Percentiles rank a stretch among this genome's conserved stretches.
Conservation (phyloP, 1,140 invertebrate species). For the Drosophila saltans region DNA sequence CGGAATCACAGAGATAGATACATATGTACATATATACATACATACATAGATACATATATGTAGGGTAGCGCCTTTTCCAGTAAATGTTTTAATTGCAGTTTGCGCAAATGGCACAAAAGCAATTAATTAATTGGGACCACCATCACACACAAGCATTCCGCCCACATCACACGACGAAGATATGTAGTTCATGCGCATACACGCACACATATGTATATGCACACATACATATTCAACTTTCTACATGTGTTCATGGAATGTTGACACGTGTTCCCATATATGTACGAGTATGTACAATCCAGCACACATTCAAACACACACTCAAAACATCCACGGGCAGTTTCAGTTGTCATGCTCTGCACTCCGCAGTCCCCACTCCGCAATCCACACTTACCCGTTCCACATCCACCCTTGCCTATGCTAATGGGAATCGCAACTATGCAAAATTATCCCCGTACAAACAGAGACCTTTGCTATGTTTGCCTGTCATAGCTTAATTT, state of each 20-base stretch:
- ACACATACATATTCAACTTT: conserved; percentile 45
- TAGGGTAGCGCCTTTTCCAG: conserved; percentile 50
- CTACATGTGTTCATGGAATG: conserved; percentile 80
- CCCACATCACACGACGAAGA: conserved; percentile 49
- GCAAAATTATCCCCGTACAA: conserved; percentile 25
- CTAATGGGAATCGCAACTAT: conserved; percentile 59
- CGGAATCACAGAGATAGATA: conserved; percentile 52
- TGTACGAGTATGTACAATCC: conserved; percentile 50
- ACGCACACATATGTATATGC: conserved; percentile 6
- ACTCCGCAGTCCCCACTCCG: background rate
- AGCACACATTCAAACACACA: conserved; percentile 37
- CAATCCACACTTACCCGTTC: background rate
- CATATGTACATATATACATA: conserved; percentile 32
- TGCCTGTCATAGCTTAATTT: conserved; percentile 6
- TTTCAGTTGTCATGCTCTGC: conserved; percentile 56
- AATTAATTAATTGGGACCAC: conserved; percentile 77
- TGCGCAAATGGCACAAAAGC: conserved; percentile 72
- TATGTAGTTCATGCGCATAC: conserved; percentile 34
- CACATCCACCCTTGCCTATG: conserved; percentile 11
- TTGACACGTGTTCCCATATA: conserved; percentile 80
- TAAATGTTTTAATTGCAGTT: conserved; percentile 78
- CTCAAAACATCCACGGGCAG: conserved; percentile 41
- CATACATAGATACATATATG: background rate
- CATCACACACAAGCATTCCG: conserved; percentile 47
- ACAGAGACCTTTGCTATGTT: background rate